Evolutionary conservation across 2,888 invertebrate genomes (phyloP).

Genomic region (Zaprionus lineosus): DNA sequence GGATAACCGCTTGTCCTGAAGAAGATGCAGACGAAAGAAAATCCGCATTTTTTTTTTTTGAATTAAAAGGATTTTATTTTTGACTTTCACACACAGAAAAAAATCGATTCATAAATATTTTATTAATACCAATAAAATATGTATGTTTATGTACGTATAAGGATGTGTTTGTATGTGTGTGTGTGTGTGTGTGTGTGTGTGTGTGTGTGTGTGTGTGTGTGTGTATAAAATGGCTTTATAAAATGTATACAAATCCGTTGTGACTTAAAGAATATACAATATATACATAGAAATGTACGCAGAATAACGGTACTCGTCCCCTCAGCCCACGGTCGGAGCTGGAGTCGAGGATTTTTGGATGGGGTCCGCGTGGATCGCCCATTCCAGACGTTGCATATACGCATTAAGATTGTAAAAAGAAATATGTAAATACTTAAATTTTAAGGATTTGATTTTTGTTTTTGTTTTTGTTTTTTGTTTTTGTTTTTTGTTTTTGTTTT

Average conservation of each 20-base stretch:
- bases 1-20: too few species aligned
- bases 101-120: conserved; percentile 47
- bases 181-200: conserved; percentile 15
- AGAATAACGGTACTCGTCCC: conserved; percentile 10
- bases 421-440: conserved; percentile 31
- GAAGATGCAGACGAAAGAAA: too few species aligned
- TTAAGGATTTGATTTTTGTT: too few species aligned
- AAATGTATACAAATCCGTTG: conserved; percentile 53
- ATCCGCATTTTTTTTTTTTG: background rate
- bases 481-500: too few species aligned
- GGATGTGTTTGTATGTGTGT: background rate
- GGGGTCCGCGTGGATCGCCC: too few species aligned
- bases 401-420: conserved; percentile 5
- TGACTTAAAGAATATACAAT: conserved; percentile 47
- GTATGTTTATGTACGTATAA: background rate
- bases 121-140: conserved; percentile 39
- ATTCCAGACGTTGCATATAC: too few species aligned
- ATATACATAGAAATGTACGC: conserved; percentile 43
- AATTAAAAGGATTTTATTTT: background rate
- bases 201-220: conserved; percentile 10
- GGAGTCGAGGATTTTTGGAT: too few species aligned
- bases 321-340: too few species aligned
- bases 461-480: too few species aligned
- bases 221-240: conserved; percentile 51
- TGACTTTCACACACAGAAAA: conserved; percentile 26